Evolutionary conservation across 2,888 invertebrate species (phyloP), one percentile per base, ranked within the genome.

Genomic region (Xestoiulus laeticollis): DNA sequence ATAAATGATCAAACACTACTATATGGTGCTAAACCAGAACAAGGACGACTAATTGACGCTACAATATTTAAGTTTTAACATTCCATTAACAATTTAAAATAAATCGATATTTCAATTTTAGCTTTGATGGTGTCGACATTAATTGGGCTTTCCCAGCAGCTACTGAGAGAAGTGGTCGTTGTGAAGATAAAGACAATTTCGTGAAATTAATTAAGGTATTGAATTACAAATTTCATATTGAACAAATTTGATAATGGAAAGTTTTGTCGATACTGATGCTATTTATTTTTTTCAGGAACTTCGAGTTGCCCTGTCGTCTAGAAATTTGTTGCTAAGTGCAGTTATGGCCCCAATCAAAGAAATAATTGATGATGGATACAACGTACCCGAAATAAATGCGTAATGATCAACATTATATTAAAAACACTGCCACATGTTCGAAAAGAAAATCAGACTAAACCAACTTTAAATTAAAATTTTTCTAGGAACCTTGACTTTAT

Each of bases 291-390:
- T 68, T 86, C 30, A 88, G 84, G 97, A 97, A 91, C 91, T 97
- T 94, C 90, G 94, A 93, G 90, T 93, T 90, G 94, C 94, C 82
- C 94, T 95, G 90, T 93, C 93, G 6, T 91, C 93, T 0, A 94
- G 93, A 89, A 94, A 94, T 86, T 92, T 96, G 19, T 92, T 97
- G 0, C 92, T 97, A 8, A 96, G 96, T 0, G 94, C 97, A 0
- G 97, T 97, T 0, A 97, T 97, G 0, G 96, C 97, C 0, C 97
- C 97, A 0, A 97, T 95, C 91, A 97, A 97, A 92, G 95, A 95
- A 90, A 96, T 97, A 0, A 96, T 97, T 88, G 97, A 97, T 91
- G 95, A 95, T 90, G 94, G 97, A 0, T 97, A 97, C 91, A 95
- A 97, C 90, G 93, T 95, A 1, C 92, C 96, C 0, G 93, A 94